Evolutionary conservation across 2,888 invertebrate species (phyloP).

Genomic region (Trichogramma dendrolimi): DNA sequence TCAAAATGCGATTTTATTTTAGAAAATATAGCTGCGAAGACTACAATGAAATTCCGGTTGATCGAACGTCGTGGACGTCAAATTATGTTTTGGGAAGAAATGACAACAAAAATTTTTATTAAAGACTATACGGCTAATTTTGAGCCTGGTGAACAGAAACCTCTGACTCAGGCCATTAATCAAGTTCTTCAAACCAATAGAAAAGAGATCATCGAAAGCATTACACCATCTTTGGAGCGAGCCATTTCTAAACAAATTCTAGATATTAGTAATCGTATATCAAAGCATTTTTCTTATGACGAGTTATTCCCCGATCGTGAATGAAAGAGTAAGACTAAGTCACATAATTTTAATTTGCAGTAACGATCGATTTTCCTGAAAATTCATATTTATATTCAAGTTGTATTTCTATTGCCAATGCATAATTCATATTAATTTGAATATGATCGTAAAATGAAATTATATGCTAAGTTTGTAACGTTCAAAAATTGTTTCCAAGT

Average conservation of each 20-base stretch:
- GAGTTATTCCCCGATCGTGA: conserved; percentile 45
- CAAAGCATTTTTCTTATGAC: conserved; percentile 41
- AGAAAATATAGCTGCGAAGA: conserved; percentile 32
- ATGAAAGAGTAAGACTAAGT: conserved; percentile 20
- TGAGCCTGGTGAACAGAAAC: conserved; percentile 25
- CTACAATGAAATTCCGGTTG: conserved; percentile 24
- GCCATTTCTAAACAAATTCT: conserved; percentile 39
- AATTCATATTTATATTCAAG: too few relatives aligned
- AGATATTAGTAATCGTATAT: conserved; percentile 40
- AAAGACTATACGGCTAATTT: conserved; percentile 34
- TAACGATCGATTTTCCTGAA: too few relatives aligned
- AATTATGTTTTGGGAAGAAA: conserved; percentile 34
- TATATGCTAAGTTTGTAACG: too few relatives aligned
- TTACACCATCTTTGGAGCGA: conserved; percentile 44
- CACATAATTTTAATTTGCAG: too few relatives aligned
- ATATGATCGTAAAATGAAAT: too few relatives aligned
- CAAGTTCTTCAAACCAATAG: conserved; percentile 38
- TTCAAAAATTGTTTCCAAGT: too few relatives aligned
- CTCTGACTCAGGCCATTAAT: conserved; percentile 34
- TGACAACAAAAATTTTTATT: conserved; percentile 34
- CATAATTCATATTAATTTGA: too few relatives aligned
- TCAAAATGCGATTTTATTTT: background rate
- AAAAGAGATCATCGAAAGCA: conserved; percentile 40
- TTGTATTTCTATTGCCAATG: too few relatives aligned
- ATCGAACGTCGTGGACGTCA: conserved; percentile 31